Evolutionary conservation across 2,113 vertebrate genomes (phyloP), one percentile per base, ranked within the genome.

Genomic region (Lipophrys pholis): DNA sequence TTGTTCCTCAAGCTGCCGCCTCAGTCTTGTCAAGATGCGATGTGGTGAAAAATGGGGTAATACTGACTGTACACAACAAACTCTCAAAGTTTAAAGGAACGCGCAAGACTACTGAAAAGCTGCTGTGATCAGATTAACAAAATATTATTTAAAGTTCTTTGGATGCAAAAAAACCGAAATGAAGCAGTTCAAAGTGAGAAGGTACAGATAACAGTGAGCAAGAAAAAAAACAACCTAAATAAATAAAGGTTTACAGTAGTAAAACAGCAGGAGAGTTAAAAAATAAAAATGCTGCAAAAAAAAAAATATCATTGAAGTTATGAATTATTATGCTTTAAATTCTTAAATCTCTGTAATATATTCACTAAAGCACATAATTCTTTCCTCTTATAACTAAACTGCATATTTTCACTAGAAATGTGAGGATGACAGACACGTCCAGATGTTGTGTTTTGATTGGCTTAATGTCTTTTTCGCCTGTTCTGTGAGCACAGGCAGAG

Each of bases 221-320:
- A 21, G 40, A 60, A 5, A 76, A 77, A 48, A 78, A 78, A 74
- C 68, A 41, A 82, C 55, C 57, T 55, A 66, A 21, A 80, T 69
- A 84, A 90, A 82, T 69, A 80, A 51, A 73, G 49, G 38, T 73
- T 84, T 69, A 76, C 78, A 85, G 69, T 73, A 73, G 48, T 58
- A 89, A 70, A 82, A 81, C 36, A 68, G 38, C 51, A 50, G 58
- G 84, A 85, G 84, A 66, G 55, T 35, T 76, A 36, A 63, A 41
- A 73, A 85, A 79, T 56, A 61, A 66, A 81, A 66, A 56, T 1
- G 21, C 5, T 38, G 8, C 41, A 62, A 67, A 73, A 64, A 64
- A 30, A n/a, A n/a, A n/a, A n/a, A n/a, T n/a, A n/a, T n/a, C 59
- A 35, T 46, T 41, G 21, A 67, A 84, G 78, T 80, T 41, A 72